Evolutionary conservation across 1,140 invertebrate species (phyloP).

Genomic region (Notospermus geniculatus): DNA sequence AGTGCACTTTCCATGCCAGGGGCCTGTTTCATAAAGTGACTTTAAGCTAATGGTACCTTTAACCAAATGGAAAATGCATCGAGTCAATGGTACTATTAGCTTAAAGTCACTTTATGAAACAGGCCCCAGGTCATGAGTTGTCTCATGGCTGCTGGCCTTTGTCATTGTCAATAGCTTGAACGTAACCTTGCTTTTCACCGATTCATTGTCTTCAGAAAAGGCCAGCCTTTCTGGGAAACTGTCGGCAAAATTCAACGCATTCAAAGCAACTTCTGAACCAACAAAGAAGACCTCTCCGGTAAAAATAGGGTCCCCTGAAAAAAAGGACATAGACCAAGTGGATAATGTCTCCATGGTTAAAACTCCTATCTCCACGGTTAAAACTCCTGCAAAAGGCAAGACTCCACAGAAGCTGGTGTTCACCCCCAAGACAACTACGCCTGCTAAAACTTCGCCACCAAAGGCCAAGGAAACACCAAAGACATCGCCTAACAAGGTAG

Average conservation of each 20-base stretch:
- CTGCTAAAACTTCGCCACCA: slow-evolving; percentile 15
- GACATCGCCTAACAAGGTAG: slow-evolving; percentile 4
- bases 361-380: slow-evolving; percentile 12
- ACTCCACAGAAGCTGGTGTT: slow-evolving; percentile 22
- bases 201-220: slow-evolving; percentile 11
- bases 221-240: slow-evolving; percentile 34
- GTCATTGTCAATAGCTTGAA: neutral
- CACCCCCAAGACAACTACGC: slow-evolving; percentile 24
- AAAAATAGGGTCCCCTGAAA: neutral
- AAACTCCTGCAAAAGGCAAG: slow-evolving; percentile 11
- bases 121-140: too few relatives aligned
- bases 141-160: neutral
- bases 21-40: too few relatives aligned
- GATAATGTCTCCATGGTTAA: slow-evolving; percentile 11
- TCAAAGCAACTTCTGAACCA: neutral
- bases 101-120: too few relatives aligned
- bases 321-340: neutral
- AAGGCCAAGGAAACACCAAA: slow-evolving; percentile 12
- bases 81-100: too few relatives aligned
- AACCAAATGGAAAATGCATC: too few relatives aligned
- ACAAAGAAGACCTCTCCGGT: neutral
- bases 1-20: too few relatives aligned
- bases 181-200: neutral
- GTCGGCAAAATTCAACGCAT: slow-evolving; percentile 18
- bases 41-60: too few relatives aligned